Evolutionary conservation across 1,140 invertebrate species (phyloP).

Genomic region (Episyrphus balteatus): DNA sequence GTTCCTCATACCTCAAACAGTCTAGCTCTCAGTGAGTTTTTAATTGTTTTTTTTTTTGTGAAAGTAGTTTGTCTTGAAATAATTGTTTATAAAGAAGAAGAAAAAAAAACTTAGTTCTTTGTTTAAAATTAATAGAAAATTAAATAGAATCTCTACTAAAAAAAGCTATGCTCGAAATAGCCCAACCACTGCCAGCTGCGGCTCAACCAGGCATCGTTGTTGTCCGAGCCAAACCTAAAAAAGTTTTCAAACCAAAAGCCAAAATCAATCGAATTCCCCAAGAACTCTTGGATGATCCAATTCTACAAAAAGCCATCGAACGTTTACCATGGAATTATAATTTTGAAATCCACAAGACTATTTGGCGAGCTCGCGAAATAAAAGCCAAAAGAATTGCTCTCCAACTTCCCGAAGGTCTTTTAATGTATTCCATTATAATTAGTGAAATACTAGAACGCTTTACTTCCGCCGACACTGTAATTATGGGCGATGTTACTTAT

Average conservation of each 20-base stretch:
- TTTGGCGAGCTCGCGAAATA: slow-evolving; percentile 84
- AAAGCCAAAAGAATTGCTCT: slow-evolving; percentile 81
- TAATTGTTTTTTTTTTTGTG: too few relatives aligned
- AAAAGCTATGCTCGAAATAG: background rate
- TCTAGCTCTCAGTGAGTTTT: too few relatives aligned
- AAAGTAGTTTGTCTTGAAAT: too few relatives aligned
- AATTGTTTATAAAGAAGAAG: too few relatives aligned
- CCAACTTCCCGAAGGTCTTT: slow-evolving; percentile 92
- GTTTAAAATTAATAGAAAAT: too few relatives aligned
- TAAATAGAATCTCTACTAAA: background rate
- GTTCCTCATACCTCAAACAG: too few relatives aligned
- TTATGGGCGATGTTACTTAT: slow-evolving; percentile 90
- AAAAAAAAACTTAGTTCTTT: too few relatives aligned
- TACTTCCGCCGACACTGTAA: slow-evolving; percentile 84
- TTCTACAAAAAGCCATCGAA: slow-evolving; percentile 60
- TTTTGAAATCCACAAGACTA: slow-evolving; percentile 97
- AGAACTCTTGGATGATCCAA: slow-evolving; percentile 67
- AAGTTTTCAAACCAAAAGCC: slow-evolving; percentile 61
- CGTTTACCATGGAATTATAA: slow-evolving; percentile 90
- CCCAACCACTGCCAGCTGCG: slow-evolving; percentile 4
- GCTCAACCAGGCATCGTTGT: slow-evolving; percentile 43
- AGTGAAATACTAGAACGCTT: slow-evolving; percentile 91
- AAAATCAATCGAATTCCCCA: slow-evolving; percentile 72
- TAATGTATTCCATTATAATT: slow-evolving; percentile 87
- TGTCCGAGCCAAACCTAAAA: slow-evolving; percentile 63